A percentile compares a stretch with the other conserved stretches of the same genome.
These are phyloP conservation scores for Monomorium pharaonis DNA, from an alignment of 1,140 invertebrate genomes.

Conservation along the genomic window DNA sequence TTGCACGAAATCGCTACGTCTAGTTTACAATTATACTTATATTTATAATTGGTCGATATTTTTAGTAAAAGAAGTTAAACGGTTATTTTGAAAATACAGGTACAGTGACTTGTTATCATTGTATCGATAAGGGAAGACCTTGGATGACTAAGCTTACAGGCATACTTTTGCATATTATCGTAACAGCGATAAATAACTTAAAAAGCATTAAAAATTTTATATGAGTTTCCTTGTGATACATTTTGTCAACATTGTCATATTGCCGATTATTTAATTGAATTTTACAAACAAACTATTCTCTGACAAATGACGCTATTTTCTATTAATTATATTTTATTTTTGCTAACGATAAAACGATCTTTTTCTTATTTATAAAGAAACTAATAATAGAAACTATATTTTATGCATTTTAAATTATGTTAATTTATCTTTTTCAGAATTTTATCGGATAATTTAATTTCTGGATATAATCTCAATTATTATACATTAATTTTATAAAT, in stretches of 20 bases:
- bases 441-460: neutral
- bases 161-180: slow-evolving; percentile 13
- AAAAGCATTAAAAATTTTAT: neutral
- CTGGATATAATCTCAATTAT: neutral
- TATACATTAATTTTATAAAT: neutral
- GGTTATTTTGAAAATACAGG: neutral
- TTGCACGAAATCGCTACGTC: neutral
- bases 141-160: slow-evolving; percentile 22
- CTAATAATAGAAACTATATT: neutral
- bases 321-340: neutral
- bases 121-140: slow-evolving; percentile 42
- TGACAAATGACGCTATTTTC: neutral
- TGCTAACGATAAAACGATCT: neutral
- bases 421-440: neutral
- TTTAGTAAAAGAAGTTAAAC: neutral
- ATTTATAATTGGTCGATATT: neutral
- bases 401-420: neutral
- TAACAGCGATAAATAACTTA: neutral
- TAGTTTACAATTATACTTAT: neutral
- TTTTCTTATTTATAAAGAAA: neutral
- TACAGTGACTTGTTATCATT: slow-evolving; percentile 13
- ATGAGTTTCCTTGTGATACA: neutral
- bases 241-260: neutral
- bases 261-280: neutral
- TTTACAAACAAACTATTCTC: neutral